Conservation (phyloP, 2,797 vertebrate genomes). For the Austrolebias charrua region DNA sequence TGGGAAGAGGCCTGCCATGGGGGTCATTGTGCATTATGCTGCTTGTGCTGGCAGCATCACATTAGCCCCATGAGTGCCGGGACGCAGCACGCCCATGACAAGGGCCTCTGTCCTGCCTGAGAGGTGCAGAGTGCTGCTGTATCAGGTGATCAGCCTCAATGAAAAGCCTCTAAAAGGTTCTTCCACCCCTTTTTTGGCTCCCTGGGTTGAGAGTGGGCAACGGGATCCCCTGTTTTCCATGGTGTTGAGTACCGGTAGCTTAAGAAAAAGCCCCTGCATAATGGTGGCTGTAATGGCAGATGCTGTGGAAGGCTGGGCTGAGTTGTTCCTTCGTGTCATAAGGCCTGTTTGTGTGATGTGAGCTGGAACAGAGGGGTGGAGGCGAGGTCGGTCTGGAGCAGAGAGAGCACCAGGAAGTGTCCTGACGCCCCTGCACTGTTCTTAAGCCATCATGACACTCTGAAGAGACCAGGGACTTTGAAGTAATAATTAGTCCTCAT, state of each 20-base stretch:
- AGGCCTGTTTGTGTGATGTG: slow-evolving; percentile 74
- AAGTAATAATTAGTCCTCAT: slow-evolving; percentile 33
- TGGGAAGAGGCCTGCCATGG: slow-evolving; percentile 54
- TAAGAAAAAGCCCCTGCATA: slow-evolving; percentile 79
- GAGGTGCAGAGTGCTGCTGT: slow-evolving; percentile 64
- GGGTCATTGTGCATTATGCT: slow-evolving; percentile 59
- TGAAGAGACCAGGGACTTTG: slow-evolving; percentile 19
- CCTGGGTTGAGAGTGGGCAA: slow-evolving; percentile 65
- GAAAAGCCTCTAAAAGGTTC: slow-evolving; percentile 73
- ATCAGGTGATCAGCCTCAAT: slow-evolving; percentile 75
- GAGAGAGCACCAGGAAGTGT: slow-evolving; percentile 53
- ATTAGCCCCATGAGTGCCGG: slow-evolving; percentile 50
- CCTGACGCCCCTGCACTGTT: slow-evolving; percentile 52
- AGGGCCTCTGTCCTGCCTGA: slow-evolving; percentile 65
- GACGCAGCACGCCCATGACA: slow-evolving; percentile 58
- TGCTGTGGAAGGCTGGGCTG: slow-evolving; percentile 60
- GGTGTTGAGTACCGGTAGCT: slow-evolving; percentile 82
- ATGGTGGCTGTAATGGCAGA: slow-evolving; percentile 79
- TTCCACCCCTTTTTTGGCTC: slow-evolving; percentile 67
- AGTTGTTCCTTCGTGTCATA: slow-evolving; percentile 70
- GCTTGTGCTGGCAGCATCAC: slow-evolving; percentile 63
- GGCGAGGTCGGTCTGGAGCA: slow-evolving; percentile 17
- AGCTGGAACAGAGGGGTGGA: slow-evolving; percentile 37
- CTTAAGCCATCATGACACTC: slow-evolving; percentile 38
- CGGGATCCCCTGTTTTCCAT: slow-evolving; percentile 71